Percentiles rank a stretch among this genome's conserved stretches.
Evolutionary conservation across 2,888 invertebrate species (phyloP).

Genomic region (Bellardia pandia): DNA sequence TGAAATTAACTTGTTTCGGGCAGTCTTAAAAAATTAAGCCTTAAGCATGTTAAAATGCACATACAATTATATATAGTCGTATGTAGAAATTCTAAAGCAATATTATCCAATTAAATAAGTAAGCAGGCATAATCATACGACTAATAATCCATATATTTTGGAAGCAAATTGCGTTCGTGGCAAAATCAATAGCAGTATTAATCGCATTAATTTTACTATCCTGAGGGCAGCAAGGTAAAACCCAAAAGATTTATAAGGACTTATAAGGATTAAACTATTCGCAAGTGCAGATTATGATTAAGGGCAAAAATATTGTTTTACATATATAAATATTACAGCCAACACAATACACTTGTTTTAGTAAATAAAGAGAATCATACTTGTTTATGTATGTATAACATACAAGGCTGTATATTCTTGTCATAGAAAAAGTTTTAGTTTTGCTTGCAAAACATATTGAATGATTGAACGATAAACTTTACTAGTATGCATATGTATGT

Average conservation of each 20-base stretch:
- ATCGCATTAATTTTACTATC: conserved; percentile 40
- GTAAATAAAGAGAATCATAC: neutral
- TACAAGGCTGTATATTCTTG: conserved; percentile 7
- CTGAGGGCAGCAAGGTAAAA: conserved; percentile 42
- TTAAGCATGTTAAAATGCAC: neutral
- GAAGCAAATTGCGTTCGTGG: neutral
- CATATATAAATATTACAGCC: neutral
- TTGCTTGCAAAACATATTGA: conserved; percentile 47
- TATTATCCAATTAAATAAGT: conserved; percentile 25
- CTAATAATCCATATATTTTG: neutral
- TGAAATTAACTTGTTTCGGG: neutral
- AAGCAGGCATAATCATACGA: conserved; percentile 1
- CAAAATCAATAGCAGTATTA: conserved; percentile 5
- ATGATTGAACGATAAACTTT: conserved; percentile 47
- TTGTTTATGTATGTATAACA: neutral
- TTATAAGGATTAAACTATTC: conserved; percentile 39
- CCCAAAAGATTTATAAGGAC: conserved; percentile 33
- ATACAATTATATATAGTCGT: neutral
- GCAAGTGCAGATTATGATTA: conserved; percentile 25
- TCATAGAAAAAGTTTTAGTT: conserved; percentile 38
- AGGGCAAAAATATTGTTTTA: conserved; percentile 1
- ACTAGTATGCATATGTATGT: neutral
- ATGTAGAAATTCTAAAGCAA: neutral
- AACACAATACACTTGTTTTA: neutral
- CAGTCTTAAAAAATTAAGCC: neutral